Base-by-base conservation (phyloP, 2,888 invertebrate species). In the Polydrusus pterygomalis region DNA sequence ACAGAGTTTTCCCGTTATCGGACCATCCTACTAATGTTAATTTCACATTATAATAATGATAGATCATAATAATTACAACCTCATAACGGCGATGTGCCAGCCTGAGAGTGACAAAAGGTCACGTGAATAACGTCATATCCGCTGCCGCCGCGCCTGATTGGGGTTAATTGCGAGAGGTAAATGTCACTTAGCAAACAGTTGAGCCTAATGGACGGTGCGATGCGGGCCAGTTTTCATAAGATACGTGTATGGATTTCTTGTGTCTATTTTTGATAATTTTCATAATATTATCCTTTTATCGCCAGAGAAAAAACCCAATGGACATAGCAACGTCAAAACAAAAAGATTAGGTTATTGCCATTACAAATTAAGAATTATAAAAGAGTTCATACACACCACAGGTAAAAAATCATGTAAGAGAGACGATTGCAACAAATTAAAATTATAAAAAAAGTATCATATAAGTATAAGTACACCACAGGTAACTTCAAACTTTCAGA, bases 121-220 rank as follows among this genome's bases (percentile, higher is more conserved):
- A 56, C 34, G 56, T 56, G 56, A 20, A n/a, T 15, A 34, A 34
- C 56, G 56, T 34, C 56, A 56, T 34, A 34, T 34, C 56, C 56
- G 56, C 20, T 15, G 56, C 15, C 34, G n/a, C 15, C n/a, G n/a
- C 56, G 30, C 34, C 30, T 56, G 56, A 56, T 56, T 56, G 56
- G 56, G 56, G 56, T 56, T 56, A 56, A 56, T 56, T 56, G 56
- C 5, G n/a, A n/a, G 56, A 56, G 56, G 56, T 56, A 56, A 56
- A 56, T 56, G 56, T 56, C 34, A 56, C 34, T 56, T 56, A 56
- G 34, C 56, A 56, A 56, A 56, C 56, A 56, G n/a, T 8, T 5
- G 15, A 2, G 13, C 15, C 56, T 34, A 34, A 15, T 34, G 34
- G 20, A 10, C 30, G 25, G 9, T 25, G 15, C 30, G 25, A 18